Base-by-base conservation (phyloP, 2,113 vertebrate genomes). In the Chloroceryle aenea region DNA sequence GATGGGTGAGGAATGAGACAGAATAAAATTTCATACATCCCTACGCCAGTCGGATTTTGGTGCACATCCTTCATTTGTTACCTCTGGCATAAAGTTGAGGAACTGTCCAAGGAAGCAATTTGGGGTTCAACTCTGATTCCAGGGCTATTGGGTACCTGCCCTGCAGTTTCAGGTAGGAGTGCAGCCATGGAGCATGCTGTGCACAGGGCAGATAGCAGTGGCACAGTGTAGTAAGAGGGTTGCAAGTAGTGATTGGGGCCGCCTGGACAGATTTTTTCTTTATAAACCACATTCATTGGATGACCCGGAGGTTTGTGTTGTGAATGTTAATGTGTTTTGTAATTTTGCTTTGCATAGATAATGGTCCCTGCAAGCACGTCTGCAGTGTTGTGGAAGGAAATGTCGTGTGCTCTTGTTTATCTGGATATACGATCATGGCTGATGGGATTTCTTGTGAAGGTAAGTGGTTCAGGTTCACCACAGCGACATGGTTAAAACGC, bases 371-470 rank as follows among this genome's bases (percentile, higher is more conserved):
- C 96, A 98, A 98, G 90, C 99, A 99, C 74, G 95, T 97, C 42
- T 99, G 99, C 95, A 73, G 8, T 6, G 29, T 83, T 9, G 68
- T 97, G 43, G 97, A 93, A 32, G 98, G 97, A 34, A 83, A 69
- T 0, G 97, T 95, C 6, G 95, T 75, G 42, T 99, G 99, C 85
- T 99, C 99, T 85, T 99, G 99, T 93, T 98, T 98, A 80, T 95
- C 98, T 8, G 99, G 99, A 10, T 99, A 98, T 34, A 98, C 97
- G 0, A 96, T 99, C 90, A 98, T 98, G 98, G 94, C 98, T 8
- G 99, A 99, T 10, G 98, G 98, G 7, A 84, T 88, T 83, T 98
- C 95, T 8, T 99, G 99, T 95, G 98, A 99, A 98, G 99, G 99
- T 89, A 20, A 82, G 92, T 75, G 66, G 18, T 47, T n/a, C 3